Conservation (phyloP, 37 sponge, comb jelly and placozoan genomes). For the Bolinopsis microptera region DNA sequence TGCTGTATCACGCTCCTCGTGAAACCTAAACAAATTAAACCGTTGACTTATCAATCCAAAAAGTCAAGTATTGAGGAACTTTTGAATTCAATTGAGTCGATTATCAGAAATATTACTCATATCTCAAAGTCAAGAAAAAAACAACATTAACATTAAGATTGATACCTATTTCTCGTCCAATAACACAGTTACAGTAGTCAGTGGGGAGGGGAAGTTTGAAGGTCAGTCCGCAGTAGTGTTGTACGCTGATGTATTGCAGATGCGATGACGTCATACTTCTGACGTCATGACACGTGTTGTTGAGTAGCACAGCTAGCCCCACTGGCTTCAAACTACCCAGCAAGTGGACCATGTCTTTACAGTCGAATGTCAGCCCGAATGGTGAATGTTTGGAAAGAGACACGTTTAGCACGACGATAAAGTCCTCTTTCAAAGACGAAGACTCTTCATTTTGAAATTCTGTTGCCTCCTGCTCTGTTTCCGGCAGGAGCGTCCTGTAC, state of each 20-base stretch:
- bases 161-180: conserved; percentile 39
- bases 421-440: conserved; percentile 8
- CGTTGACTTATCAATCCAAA: too few relatives aligned
- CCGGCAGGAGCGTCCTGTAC: not conserved
- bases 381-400: conserved; percentile 51
- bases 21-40: not conserved
- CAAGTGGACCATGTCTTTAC: not conserved
- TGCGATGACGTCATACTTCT: not conserved
- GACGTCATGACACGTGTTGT: conserved; percentile 33
- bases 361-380: conserved; percentile 40
- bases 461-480: not conserved
- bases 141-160: too few relatives aligned
- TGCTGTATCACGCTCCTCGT: not conserved
- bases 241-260: conserved; percentile 30
- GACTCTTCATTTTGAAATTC: too few relatives aligned
- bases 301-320: conserved; percentile 17
- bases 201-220: conserved; percentile 46
- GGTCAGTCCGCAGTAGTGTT: not conserved
- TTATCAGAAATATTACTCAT: too few relatives aligned
- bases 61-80: too few relatives aligned
- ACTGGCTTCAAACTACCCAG: conserved; percentile 40
- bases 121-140: too few relatives aligned
- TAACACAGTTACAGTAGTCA: conserved; percentile 50
- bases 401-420: conserved; percentile 28
- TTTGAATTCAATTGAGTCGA: too few relatives aligned